These are phyloP conservation scores for Trissoscelio sp. DNA, from an alignment of 2,888 invertebrate genomes.

Conservation along the genomic window DNA sequence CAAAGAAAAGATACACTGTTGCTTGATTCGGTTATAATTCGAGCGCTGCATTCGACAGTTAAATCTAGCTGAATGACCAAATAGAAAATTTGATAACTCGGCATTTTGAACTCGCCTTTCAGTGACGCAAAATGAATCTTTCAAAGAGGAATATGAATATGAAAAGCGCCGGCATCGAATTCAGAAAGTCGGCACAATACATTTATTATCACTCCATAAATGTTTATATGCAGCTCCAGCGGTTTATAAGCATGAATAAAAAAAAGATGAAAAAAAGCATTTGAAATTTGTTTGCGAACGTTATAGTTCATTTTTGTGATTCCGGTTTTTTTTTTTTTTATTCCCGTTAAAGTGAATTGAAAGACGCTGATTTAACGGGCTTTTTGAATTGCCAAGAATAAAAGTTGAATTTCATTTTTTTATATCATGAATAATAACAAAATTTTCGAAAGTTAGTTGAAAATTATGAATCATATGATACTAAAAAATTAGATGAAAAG, in stretches of 20 bases:
- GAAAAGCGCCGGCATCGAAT: conserved; percentile 15
- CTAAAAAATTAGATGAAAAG: too few species aligned
- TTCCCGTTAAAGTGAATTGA: background rate
- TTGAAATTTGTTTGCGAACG: background rate
- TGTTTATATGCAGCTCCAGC: conserved; percentile 1
- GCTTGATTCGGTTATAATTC: conserved; percentile 47
- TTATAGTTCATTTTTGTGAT: background rate
- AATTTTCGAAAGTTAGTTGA: too few species aligned
- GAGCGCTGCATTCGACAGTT: conserved; percentile 53
- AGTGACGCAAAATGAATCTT: conserved; percentile 30
- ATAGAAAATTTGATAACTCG: conserved; percentile 42
- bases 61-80: conserved; percentile 43
- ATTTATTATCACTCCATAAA: conserved; percentile 29
- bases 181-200: conserved; percentile 14
- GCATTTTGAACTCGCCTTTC: conserved; percentile 35
- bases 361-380: background rate
- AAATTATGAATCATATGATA: too few species aligned
- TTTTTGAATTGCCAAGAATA: background rate
- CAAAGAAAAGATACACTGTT: conserved; percentile 35
- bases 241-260: conserved; percentile 2
- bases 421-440: too few species aligned
- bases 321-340: background rate
- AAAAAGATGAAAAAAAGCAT: background rate
- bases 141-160: conserved; percentile 21
- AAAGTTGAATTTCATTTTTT: conserved; percentile 19